These are phyloP conservation scores for Hedya salicella DNA, from an alignment of 2,888 invertebrate genomes.

Conservation along the genomic window DNA sequence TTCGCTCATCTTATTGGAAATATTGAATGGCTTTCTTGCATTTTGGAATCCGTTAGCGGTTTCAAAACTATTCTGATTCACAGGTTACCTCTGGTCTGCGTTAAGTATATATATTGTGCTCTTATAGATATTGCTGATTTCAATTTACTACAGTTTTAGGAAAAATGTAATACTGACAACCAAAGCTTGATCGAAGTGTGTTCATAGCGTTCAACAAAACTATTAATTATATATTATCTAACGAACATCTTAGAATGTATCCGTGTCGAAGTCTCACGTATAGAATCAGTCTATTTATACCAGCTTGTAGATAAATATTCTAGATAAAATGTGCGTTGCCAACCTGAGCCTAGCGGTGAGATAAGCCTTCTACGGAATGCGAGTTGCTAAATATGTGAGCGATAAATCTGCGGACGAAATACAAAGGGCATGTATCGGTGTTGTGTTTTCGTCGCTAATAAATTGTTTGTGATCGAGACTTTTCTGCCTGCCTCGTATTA, in stretches of 20 bases:
- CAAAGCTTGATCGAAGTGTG: too few relatives aligned
- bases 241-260: background rate
- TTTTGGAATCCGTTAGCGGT: background rate
- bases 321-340: constrained; percentile 59
- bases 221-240: background rate
- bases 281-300: constrained; percentile 23
- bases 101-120: too few relatives aligned
- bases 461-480: background rate
- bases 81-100: too few relatives aligned
- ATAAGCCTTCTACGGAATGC: constrained; percentile 62
- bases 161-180: too few relatives aligned
- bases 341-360: constrained; percentile 54
- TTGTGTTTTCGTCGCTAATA: constrained; percentile 12
- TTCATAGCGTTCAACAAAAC: too few relatives aligned
- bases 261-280: background rate
- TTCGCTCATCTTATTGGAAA: constrained; percentile 17
- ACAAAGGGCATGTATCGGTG: constrained; percentile 26
- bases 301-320: constrained; percentile 58
- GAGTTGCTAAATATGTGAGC: constrained; percentile 61
- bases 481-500: background rate
- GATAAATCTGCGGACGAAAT: constrained; percentile 59
- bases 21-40: constrained; percentile 9
- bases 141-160: too few relatives aligned
- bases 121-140: too few relatives aligned
- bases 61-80: background rate